Evolutionary conservation across 2,797 vertebrate genomes (phyloP), one percentile per base, ranked within the genome.

Genomic region (Sarcoramphus papa): DNA sequence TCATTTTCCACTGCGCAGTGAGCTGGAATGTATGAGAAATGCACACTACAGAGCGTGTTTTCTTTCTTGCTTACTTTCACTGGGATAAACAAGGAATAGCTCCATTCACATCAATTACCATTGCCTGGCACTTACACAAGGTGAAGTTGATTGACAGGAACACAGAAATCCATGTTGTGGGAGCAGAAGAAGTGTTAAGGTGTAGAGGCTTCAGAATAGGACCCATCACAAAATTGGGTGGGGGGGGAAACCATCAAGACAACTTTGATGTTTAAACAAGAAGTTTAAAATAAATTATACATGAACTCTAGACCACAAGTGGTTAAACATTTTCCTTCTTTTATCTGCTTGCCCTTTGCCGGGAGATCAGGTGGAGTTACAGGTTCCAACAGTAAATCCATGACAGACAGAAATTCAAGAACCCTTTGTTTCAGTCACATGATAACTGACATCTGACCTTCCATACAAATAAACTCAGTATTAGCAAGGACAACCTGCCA

Each of bases 1-100:
- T 90, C 45, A 91, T 96, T 96, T 97, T 90, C 81, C 21, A 9
- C 67, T 93, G 95, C 0, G 54, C 75, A 37, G 72, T 89, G 89
- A 88, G 47, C 78, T 88, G 75, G 62, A 94, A 91, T 51, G 31
- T 87, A 63, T 72, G 41, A 89, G 84, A 85, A 95, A 69, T 28
- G 47, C 72, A 75, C 31, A 73, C 78, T 85, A 25, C 53, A 64
- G 59, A 70, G 45, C 0, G 0, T 40, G 22, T 68, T 95, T 91
- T 82, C 59, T 65, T 81, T 56, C 72, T 91, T 82, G 57, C 48
- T 43, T 83, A 7, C 63, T 76, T 81, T 88, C 25, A 19, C 28
- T 41, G 68, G 53, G 62, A 47, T 92, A 37, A 93, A 62, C 88
- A 65, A 93, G 82, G 75, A 94, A 30, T 73, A 57, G 35, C 22